Evolutionary conservation across 2,888 invertebrate genomes (phyloP).

Genomic region (Bellardia pandia): DNA sequence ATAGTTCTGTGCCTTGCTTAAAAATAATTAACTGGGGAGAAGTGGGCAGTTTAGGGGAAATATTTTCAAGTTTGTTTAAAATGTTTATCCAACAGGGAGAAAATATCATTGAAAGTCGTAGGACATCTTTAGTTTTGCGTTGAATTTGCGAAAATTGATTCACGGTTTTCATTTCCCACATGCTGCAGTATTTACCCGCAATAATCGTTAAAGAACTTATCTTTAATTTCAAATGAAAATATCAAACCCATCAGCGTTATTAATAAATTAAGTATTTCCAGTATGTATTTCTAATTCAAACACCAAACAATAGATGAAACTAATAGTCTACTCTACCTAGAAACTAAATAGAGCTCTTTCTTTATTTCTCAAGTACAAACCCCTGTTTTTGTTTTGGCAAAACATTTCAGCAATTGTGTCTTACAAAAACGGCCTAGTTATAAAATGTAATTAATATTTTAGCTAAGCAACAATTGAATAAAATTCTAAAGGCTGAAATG

Average conservation of each 20-base stretch:
- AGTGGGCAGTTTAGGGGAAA: no score
- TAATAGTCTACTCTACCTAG: constrained; percentile 46
- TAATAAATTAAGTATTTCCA: constrained; percentile 33
- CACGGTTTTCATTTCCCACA: no score
- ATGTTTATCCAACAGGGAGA: no score
- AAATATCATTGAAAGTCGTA: no score
- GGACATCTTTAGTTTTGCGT: no score
- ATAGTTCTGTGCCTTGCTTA: no score
- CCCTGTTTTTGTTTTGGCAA: constrained; percentile 36
- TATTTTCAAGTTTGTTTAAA: no score
- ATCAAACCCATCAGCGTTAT: constrained; percentile 27
- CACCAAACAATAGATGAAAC: constrained; percentile 30
- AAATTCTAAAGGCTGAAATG: constrained; percentile 63
- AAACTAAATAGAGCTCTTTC: constrained; percentile 31
- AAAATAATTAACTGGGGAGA: no score
- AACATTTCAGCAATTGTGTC: constrained; percentile 47
- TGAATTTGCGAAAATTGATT: no score
- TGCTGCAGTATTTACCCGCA: not conserved
- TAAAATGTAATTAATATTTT: constrained; percentile 67
- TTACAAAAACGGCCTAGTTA: constrained; percentile 30
- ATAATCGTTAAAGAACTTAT: constrained; percentile 21
- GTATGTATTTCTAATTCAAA: not conserved
- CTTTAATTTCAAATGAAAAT: constrained; percentile 28
- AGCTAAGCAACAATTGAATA: constrained; percentile 68
- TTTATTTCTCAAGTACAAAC: constrained; percentile 1